These are phyloP conservation scores for Salarias fasciatus DNA, from an alignment of 2,797 vertebrate species.

Conservation along the genomic window DNA sequence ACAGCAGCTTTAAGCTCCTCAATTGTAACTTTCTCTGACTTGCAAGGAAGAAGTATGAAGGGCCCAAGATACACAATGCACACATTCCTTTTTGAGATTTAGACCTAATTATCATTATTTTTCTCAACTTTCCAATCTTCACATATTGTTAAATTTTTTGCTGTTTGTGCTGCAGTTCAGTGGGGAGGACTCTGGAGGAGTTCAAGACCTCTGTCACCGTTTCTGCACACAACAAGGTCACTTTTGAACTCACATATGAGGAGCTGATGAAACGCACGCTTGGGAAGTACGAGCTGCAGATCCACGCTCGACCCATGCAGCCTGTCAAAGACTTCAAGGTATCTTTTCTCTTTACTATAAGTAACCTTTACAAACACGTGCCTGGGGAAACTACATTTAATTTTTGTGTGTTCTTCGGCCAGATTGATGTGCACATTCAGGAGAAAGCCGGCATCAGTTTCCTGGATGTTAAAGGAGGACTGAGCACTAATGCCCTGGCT, in stretches of 20 bases:
- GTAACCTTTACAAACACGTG: background rate
- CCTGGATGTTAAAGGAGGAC: constrained; percentile 72
- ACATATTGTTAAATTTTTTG: too few relatives aligned
- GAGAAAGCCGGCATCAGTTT: constrained; percentile 76
- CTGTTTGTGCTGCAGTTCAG: constrained; percentile 66
- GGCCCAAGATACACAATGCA: too few relatives aligned
- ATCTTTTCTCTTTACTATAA: background rate
- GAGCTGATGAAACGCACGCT: constrained; percentile 87
- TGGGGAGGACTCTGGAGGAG: constrained; percentile 84
- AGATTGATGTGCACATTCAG: constrained; percentile 80
- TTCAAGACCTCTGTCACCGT: constrained; percentile 90
- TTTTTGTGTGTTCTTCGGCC: background rate
- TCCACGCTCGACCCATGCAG: constrained; percentile 88
- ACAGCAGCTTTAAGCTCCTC: too few relatives aligned
- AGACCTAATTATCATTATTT: too few relatives aligned
- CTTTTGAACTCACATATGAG: constrained; percentile 89
- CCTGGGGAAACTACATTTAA: too few relatives aligned
- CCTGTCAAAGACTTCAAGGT: constrained; percentile 91
- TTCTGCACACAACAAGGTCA: constrained; percentile 82
- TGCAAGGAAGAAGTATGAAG: too few relatives aligned
- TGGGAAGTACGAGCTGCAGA: constrained; percentile 87
- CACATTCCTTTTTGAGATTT: too few relatives aligned
- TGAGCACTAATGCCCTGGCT: constrained; percentile 67
- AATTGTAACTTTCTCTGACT: too few relatives aligned
- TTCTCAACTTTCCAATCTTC: too few relatives aligned